Evolutionary conservation across 2,888 invertebrate genomes (phyloP).

Genomic region (Ectemnius cavifrons): DNA sequence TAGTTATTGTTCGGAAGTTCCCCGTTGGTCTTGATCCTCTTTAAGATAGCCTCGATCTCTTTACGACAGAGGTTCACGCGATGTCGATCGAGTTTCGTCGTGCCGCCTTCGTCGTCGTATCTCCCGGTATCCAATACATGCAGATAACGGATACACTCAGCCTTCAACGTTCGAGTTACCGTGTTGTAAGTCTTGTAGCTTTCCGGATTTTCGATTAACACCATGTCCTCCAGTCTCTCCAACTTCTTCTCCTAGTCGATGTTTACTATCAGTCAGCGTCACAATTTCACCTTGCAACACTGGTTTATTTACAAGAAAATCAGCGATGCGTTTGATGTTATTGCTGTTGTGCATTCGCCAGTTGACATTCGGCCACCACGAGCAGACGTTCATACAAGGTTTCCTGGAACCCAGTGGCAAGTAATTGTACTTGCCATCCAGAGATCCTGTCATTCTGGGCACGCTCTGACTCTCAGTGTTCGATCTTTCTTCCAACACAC

Average conservation of each 20-base stretch:
- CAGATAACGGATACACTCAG: constrained; percentile 75
- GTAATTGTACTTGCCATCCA: constrained; percentile 78
- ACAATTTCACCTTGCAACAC: neutral
- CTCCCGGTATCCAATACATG: constrained; percentile 69
- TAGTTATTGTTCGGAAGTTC: constrained; percentile 68
- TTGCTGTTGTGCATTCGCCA: constrained; percentile 85
- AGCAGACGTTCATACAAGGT: constrained; percentile 83
- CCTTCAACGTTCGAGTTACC: constrained; percentile 69
- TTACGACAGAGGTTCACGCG: constrained; percentile 68
- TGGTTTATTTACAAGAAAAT: constrained; percentile 80
- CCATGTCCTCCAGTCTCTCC: constrained; percentile 73
- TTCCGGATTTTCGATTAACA: constrained; percentile 66
- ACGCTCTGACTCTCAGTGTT: constrained; percentile 74
- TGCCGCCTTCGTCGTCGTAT: constrained; percentile 65
- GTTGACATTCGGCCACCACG: constrained; percentile 83
- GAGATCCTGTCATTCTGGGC: constrained; percentile 77
- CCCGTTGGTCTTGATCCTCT: constrained; percentile 70
- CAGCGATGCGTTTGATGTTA: constrained; percentile 81
- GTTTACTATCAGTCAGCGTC: neutral
- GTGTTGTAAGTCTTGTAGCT: constrained; percentile 72
- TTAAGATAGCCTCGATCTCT: constrained; percentile 66
- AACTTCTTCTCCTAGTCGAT: constrained; percentile 72
- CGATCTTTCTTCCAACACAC: constrained; percentile 54
- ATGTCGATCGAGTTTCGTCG: constrained; percentile 71
- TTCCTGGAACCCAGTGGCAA: constrained; percentile 80